Conservation (phyloP, 2,888 invertebrate genomes). For the Tupiocoris notatus region DNA sequence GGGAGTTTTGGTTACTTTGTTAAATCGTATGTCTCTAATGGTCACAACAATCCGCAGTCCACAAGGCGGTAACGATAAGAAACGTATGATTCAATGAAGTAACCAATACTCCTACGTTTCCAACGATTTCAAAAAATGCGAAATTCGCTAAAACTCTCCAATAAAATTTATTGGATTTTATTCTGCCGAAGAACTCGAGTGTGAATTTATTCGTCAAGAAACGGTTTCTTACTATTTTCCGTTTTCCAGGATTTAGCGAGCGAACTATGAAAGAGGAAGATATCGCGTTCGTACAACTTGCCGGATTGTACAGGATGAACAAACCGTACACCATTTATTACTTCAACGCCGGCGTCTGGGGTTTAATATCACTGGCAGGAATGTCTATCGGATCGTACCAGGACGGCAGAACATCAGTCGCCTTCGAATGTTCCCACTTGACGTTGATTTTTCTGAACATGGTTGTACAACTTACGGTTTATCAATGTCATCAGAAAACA, state of each 20-base stretch:
- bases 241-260: not conserved
- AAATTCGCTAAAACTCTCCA: no score
- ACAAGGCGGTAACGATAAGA: no score
- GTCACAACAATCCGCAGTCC: no score
- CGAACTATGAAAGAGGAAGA: slow-evolving; percentile 10
- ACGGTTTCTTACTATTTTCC: no score
- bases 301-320: not conserved
- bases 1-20: no score
- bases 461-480: not conserved
- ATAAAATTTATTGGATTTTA: no score
- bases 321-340: not conserved
- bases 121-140: no score
- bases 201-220: no score
- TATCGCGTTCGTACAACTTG: not conserved
- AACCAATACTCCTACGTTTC: no score
- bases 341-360: not conserved
- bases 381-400: not conserved
- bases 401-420: not conserved
- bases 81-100: no score
- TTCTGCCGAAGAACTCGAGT: no score
- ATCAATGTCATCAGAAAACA: not conserved
- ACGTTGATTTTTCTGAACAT: not conserved
- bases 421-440: not conserved
- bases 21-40: no score
- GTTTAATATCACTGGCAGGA: not conserved